Evolutionary conservation across 2,888 invertebrate species (phyloP).

Genomic region (Zele albiditarsus): DNA sequence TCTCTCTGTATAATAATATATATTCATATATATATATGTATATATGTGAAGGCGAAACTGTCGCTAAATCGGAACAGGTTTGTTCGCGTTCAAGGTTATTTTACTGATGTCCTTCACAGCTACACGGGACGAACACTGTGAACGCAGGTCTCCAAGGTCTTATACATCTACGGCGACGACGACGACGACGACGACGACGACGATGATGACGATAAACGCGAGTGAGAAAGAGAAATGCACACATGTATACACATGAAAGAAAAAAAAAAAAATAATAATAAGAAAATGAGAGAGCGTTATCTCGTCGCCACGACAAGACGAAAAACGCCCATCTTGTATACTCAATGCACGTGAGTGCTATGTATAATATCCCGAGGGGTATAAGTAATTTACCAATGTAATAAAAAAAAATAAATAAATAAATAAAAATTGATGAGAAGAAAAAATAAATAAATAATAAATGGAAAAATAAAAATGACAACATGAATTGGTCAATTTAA

Average conservation of each 20-base stretch:
- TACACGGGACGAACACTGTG: slow-evolving; percentile 12
- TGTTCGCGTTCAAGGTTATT: slow-evolving; percentile 41
- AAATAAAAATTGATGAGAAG: neutral
- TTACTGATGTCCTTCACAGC: slow-evolving; percentile 31
- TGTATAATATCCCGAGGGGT: slow-evolving; percentile 3
- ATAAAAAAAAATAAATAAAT: slow-evolving; percentile 1
- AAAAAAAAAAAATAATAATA: neutral
- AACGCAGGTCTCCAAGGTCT: slow-evolving; percentile 31
- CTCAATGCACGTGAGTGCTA: neutral
- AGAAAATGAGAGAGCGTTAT: slow-evolving; percentile 16
- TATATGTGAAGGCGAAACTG: slow-evolving; percentile 32
- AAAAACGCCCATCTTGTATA: slow-evolving; percentile 21
- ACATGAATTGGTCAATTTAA: slow-evolving; percentile 41
- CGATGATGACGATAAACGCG: neutral
- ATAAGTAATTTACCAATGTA: slow-evolving; percentile 14
- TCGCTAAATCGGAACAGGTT: slow-evolving; percentile 43
- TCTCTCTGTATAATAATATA: neutral
- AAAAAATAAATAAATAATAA: slow-evolving; percentile 10
- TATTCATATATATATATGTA: neutral
- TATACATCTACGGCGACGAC: slow-evolving; percentile 4
- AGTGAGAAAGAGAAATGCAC: slow-evolving; percentile 1
- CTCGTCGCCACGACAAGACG: slow-evolving; percentile 36
- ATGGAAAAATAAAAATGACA: slow-evolving; percentile 16
- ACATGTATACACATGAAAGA: neutral
- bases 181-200: slow-evolving; percentile 5